phyloP scores from a whole-genome alignment of 2,113 vertebrate genomes.

The Saguinus imperator region DNA sequence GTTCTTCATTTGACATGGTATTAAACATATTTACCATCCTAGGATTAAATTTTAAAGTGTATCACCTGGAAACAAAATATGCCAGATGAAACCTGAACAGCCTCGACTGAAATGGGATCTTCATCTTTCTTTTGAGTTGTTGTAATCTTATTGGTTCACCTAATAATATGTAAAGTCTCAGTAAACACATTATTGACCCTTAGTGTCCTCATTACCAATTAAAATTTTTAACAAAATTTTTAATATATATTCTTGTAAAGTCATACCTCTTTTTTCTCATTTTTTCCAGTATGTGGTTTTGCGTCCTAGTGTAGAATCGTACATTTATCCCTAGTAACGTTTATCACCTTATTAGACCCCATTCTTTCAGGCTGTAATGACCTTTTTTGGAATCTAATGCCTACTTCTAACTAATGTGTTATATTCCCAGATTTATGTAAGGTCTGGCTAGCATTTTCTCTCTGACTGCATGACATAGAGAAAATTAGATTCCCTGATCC shows the following conservation, averaged over 20 bases:
- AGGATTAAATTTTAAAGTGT: neutral
- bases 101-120: neutral
- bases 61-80: conserved; percentile 1
- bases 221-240: conserved; percentile 5
- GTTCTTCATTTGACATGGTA: neutral
- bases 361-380: neutral
- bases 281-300: conserved; percentile 31
- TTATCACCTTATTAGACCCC: neutral
- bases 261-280: neutral
- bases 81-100: neutral
- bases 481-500: neutral
- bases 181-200: neutral
- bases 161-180: neutral
- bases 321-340: neutral
- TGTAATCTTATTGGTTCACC: neutral
- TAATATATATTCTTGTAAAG: neutral
- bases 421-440: neutral
- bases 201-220: neutral
- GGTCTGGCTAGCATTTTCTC: neutral
- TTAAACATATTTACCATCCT: neutral
- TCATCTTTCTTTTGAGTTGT: neutral
- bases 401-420: conserved; percentile 5
- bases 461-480: neutral
- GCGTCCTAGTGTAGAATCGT: neutral
- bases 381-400: neutral